Conservation (phyloP, 23 tunicate genomes). For the Ascidia mentula region DNA sequence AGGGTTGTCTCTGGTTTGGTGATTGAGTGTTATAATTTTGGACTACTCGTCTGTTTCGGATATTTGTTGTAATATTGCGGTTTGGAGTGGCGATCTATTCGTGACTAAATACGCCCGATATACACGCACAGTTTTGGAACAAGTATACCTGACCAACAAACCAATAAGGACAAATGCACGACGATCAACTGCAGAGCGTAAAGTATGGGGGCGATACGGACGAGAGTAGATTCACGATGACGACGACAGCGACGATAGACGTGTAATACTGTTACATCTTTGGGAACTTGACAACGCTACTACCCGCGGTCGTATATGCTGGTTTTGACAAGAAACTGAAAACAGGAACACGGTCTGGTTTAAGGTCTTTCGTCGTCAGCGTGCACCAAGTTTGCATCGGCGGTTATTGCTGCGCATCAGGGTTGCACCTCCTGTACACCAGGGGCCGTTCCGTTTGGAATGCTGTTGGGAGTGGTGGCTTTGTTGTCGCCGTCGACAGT, state of each 20-base stretch:
- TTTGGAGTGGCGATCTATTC: too few species aligned
- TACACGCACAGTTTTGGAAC: too few species aligned
- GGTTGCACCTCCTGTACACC: conserved; percentile 1
- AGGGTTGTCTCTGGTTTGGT: too few species aligned
- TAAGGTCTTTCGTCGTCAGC: not conserved
- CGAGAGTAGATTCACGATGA: too few species aligned
- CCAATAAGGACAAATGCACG: too few species aligned
- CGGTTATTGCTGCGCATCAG: not conserved
- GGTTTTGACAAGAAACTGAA: not conserved
- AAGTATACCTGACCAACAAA: too few species aligned
- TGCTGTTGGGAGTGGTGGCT: conserved; percentile 2
- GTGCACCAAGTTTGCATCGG: not conserved
- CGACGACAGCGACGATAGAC: not conserved
- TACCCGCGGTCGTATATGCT: not conserved
- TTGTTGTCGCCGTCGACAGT: conserved; percentile 11
- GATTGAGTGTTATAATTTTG: too few species aligned
- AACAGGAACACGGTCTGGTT: not conserved
- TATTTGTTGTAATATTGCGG: too few species aligned
- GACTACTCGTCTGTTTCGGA: too few species aligned
- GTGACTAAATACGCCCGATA: too few species aligned
- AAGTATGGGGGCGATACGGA: not conserved
- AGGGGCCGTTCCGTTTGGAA: conserved; percentile 2
- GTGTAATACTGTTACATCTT: not conserved
- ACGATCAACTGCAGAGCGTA: conserved; percentile 3
- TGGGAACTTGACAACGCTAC: conserved; percentile 1